Conservation (phyloP, 2,113 vertebrate genomes). For the Aspiorhynchus laticeps region DNA sequence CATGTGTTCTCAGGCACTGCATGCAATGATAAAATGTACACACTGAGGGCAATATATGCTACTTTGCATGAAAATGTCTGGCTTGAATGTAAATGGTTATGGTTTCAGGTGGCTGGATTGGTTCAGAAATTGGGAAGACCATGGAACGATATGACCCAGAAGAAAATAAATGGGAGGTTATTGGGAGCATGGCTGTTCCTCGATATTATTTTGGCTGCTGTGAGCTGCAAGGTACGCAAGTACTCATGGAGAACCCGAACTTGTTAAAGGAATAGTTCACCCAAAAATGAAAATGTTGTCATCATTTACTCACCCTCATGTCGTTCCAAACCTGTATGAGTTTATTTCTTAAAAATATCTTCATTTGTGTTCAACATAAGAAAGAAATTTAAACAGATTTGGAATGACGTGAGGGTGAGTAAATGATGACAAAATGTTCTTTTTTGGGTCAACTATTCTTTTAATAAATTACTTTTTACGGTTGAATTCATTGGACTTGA, state of each 20-base stretch:
- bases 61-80: not conserved
- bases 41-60: not conserved
- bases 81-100: not conserved
- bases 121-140: conserved; percentile 94
- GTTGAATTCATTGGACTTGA: not conserved
- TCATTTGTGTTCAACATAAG: no score
- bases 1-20: not conserved
- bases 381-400: no score
- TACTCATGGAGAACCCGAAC: not conserved
- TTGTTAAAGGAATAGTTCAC: not conserved
- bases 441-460: no score
- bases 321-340: no score
- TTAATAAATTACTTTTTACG: not conserved
- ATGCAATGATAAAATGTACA: not conserved
- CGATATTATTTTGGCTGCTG: conserved; percentile 97
- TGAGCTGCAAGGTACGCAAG: conserved; percentile 90
- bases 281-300: no score
- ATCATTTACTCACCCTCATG: no score
- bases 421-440: no score
- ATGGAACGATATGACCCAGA: conserved; percentile 96
- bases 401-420: no score
- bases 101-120: conserved; percentile 90
- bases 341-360: no score
- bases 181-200: conserved; percentile 89
- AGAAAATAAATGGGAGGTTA: conserved; percentile 94